Base-by-base conservation (phyloP, 2,797 vertebrate species). In the Rachycentron canadum region DNA sequence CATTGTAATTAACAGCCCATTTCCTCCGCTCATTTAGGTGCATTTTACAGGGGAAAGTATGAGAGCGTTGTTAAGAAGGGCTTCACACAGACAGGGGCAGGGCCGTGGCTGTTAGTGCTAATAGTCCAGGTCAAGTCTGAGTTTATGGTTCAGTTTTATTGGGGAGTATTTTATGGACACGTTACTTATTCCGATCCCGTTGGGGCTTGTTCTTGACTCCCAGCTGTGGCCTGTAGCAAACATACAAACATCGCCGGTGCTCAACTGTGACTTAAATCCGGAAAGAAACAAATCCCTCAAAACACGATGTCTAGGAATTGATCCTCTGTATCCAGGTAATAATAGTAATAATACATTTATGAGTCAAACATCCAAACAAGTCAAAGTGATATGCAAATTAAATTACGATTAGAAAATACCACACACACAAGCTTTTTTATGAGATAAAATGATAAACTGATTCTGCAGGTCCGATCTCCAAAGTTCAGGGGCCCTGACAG, bases 1-100 rank as follows among this genome's bases (percentile, higher is more conserved):
- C 72, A 30, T 19, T 67, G 32, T 83, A 71, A 86, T 86, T 81
- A 88, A 70, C 69, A 1, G 25, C 73, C 45, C 14, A 50, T 78
- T 77, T 82, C 62, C 70, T 67, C 19, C 34, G 57, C 16, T 9
- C 52, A 55, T 25, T 25, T 30, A 40, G 10, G 30, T 43, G 50
- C 47, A 53, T 32, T 69, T 62, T n/a, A 21, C 61, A 70, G 49
- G 77, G 77, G 74, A 77, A 85, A 69, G 76, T 72, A 40, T 47
- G 56, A 74, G 70, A 78, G 63, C 0, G 49, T 38, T 13, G 28
- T 73, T 55, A 41, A 25, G 26, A 47, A 21, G 3, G 14, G 28
- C 58, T 76, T 86, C 81, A 60, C 86, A 79, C 68, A 59, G 67
- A 58, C 49, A 28, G 56, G 21, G 21, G 50, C 34, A n/a, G 60